These are phyloP conservation scores for Acleris emargana DNA, from an alignment of 2,888 invertebrate species.

Conservation along the genomic window DNA sequence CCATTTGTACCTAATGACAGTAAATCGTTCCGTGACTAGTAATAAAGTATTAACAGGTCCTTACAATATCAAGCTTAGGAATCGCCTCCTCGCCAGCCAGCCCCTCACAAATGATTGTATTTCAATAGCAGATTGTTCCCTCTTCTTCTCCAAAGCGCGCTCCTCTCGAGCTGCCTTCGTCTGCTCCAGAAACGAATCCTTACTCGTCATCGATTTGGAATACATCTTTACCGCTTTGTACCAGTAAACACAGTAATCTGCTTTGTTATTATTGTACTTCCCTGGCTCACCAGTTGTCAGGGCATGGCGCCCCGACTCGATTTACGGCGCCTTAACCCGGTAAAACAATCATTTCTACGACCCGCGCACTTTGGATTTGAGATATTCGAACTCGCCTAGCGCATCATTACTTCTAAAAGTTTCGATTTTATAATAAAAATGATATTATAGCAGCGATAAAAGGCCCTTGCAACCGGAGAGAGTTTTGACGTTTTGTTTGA, in stretches of 20 bases:
- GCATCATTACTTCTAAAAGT: conserved; percentile 11
- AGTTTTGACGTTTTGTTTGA: conserved; percentile 30
- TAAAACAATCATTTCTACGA: conserved; percentile 38
- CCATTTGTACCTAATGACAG: too few relatives aligned
- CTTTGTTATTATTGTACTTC: conserved; percentile 58
- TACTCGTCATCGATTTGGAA: conserved; percentile 82
- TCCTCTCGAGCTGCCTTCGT: conserved; percentile 96
- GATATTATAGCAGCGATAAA: conserved; percentile 8
- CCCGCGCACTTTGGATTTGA: conserved; percentile 29
- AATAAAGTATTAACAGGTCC: conserved; percentile 51
- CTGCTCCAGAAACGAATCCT: conserved; percentile 93
- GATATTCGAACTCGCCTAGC: conserved; percentile 21
- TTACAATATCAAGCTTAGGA: conserved; percentile 88
- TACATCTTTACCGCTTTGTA: conserved; percentile 61
- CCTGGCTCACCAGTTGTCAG: conserved; percentile 57
- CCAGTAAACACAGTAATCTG: conserved; percentile 50
- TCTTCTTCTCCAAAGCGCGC: conserved; percentile 92
- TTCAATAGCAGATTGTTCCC: conserved; percentile 88
- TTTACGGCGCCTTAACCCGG: conserved; percentile 35
- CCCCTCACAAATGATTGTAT: conserved; percentile 91
- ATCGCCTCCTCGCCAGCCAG: conserved; percentile 87
- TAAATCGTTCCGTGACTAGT: conserved; percentile 9
- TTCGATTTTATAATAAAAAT: conserved; percentile 25
- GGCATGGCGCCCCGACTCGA: conserved; percentile 47
- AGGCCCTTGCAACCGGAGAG: conserved; percentile 24